Percentiles rank a stretch among this genome's conserved stretches.
Conservation (phyloP, 2,888 invertebrate genomes). For the Volucella zonaria region DNA sequence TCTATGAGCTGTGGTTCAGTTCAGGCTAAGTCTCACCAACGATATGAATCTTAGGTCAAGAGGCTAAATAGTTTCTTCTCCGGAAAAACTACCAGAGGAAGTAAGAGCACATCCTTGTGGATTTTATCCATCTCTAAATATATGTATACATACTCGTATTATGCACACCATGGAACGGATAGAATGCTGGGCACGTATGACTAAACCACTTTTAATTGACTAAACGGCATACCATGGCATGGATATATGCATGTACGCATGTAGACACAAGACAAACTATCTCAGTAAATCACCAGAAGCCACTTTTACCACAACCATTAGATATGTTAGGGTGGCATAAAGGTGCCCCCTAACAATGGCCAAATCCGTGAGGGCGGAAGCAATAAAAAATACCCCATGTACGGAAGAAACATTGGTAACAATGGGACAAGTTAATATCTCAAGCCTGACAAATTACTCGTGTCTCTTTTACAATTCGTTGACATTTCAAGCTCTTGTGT, state of each 20-base stretch:
- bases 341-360: slow-evolving; percentile 12
- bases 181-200: slow-evolving; percentile 43
- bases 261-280: slow-evolving; percentile 50
- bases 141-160: no score
- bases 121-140: no score
- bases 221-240: slow-evolving; percentile 18
- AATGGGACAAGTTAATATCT: slow-evolving; percentile 68
- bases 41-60: slow-evolving; percentile 15
- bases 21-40: not conserved
- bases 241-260: slow-evolving; percentile 36
- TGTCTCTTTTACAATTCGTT: slow-evolving; percentile 54
- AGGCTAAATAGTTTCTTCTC: not conserved
- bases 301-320: slow-evolving; percentile 20
- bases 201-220: slow-evolving; percentile 13
- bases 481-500: slow-evolving; percentile 56
- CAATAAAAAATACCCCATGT: slow-evolving; percentile 10
- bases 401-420: slow-evolving; percentile 49
- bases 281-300: slow-evolving; percentile 57
- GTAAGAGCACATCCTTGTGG: no score
- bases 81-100: not conserved
- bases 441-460: slow-evolving; percentile 70
- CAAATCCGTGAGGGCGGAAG: not conserved
- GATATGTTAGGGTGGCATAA: not conserved
- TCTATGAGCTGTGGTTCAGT: not conserved
- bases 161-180: not conserved